Evolutionary conservation across 2,888 invertebrate genomes (phyloP).

Genomic region (Asteroscopus sphinx): DNA sequence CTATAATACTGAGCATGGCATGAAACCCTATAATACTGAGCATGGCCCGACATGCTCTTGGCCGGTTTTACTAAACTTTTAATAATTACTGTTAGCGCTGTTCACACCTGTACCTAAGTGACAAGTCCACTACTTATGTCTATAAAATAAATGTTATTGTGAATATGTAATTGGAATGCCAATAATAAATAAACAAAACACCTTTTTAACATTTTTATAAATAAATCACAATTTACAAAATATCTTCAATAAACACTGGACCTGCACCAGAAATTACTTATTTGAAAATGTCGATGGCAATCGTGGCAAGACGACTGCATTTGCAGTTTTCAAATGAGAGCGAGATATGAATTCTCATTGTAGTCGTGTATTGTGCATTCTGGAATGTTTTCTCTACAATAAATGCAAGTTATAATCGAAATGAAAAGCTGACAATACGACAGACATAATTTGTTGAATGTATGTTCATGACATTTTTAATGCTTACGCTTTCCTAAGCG

Average conservation of each 20-base stretch:
- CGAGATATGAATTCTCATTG: conserved; percentile 22
- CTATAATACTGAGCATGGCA: no score
- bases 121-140: no score
- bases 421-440: conserved; percentile 15
- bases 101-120: no score
- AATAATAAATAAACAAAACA: no score
- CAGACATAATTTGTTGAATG: conserved; percentile 8
- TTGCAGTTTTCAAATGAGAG: conserved; percentile 11
- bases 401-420: conserved; percentile 6
- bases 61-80: no score
- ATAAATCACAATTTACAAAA: no score
- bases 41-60: no score
- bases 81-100: no score
- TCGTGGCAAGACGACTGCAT: background rate
- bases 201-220: no score
- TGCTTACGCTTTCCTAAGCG: background rate
- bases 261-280: conserved; percentile 4
- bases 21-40: no score
- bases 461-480: background rate
- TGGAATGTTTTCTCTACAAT: conserved; percentile 22
- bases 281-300: conserved; percentile 12
- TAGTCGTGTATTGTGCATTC: conserved; percentile 21
- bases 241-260: conserved; percentile 2
- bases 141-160: no score
- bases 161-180: no score